Evolutionary conservation across 1,140 invertebrate genomes (phyloP).

Genomic region (Drosophila serrata): DNA sequence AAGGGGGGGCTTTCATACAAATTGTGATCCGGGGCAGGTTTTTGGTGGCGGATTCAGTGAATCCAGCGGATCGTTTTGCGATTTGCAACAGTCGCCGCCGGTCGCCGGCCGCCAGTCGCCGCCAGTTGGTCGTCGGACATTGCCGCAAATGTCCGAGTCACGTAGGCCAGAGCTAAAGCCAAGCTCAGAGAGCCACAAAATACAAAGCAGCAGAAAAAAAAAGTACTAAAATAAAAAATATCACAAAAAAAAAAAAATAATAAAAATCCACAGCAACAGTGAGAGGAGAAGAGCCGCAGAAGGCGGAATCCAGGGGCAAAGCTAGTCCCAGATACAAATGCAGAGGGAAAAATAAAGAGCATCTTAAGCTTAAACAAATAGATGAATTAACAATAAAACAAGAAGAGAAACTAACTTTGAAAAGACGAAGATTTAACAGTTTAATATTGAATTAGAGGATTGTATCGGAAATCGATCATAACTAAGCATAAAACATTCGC

Average conservation of each 20-base stretch:
- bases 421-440: no score
- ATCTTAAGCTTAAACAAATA: neutral
- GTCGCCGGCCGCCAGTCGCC: slow-evolving; percentile 23
- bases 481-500: no score
- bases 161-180: slow-evolving; percentile 63
- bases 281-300: slow-evolving; percentile 20
- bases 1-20: slow-evolving; percentile 35
- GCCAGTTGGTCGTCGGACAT: slow-evolving; percentile 63
- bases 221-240: slow-evolving; percentile 22
- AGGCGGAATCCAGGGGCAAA: slow-evolving; percentile 19
- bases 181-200: slow-evolving; percentile 38
- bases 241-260: neutral
- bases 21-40: slow-evolving; percentile 67
- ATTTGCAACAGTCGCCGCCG: slow-evolving; percentile 53
- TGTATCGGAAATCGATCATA: no score
- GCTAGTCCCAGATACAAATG: slow-evolving; percentile 12
- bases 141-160: slow-evolving; percentile 70
- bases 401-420: no score
- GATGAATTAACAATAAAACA: neutral
- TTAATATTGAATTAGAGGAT: no score
- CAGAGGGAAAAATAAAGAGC: slow-evolving; percentile 8
- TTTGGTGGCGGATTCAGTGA: slow-evolving; percentile 30
- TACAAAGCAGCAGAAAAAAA: slow-evolving; percentile 17
- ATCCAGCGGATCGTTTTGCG: slow-evolving; percentile 39
- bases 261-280: slow-evolving; percentile 22